Percentiles rank a stretch among this genome's conserved stretches.
phyloP scores from a whole-genome alignment of 1,140 invertebrate genomes.

The Helicorthomorpha holstii region DNA sequence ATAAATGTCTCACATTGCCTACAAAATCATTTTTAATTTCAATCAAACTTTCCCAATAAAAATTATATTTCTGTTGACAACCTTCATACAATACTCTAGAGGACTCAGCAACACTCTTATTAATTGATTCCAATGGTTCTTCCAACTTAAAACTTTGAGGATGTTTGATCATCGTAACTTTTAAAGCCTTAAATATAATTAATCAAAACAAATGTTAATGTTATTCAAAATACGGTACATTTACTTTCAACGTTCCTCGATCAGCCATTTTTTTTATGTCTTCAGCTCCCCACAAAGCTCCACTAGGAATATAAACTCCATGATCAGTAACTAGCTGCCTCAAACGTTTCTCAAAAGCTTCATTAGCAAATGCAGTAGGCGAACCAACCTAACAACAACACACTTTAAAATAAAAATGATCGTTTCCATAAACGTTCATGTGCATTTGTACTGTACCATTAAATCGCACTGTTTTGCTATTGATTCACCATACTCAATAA shows the following conservation, averaged over 20 bases:
- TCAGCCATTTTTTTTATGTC: slow-evolving; percentile 44
- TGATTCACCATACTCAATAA: slow-evolving; percentile 27
- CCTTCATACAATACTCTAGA: slow-evolving; percentile 33
- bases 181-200: slow-evolving; percentile 25
- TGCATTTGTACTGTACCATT: slow-evolving; percentile 20
- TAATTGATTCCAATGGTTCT: slow-evolving; percentile 26
- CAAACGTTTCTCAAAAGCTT: slow-evolving; percentile 22
- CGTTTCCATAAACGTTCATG: no score
- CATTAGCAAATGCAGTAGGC: slow-evolving; percentile 24
- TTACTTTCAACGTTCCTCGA: slow-evolving; percentile 32
- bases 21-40: not conserved
- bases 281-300: slow-evolving; percentile 43
- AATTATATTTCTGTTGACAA: no score
- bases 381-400: slow-evolving; percentile 19
- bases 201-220: not conserved
- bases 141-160: slow-evolving; percentile 34
- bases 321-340: slow-evolving; percentile 21
- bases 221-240: not conserved
- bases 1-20: slow-evolving; percentile 36
- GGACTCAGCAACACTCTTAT: slow-evolving; percentile 23
- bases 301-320: slow-evolving; percentile 36
- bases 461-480: slow-evolving; percentile 31
- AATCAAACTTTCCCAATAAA: no score
- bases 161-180: slow-evolving; percentile 42
- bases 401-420: no score